Conservation (phyloP, 37 sponge, comb jelly and placozoan species). For the Agelas oroides region DNA sequence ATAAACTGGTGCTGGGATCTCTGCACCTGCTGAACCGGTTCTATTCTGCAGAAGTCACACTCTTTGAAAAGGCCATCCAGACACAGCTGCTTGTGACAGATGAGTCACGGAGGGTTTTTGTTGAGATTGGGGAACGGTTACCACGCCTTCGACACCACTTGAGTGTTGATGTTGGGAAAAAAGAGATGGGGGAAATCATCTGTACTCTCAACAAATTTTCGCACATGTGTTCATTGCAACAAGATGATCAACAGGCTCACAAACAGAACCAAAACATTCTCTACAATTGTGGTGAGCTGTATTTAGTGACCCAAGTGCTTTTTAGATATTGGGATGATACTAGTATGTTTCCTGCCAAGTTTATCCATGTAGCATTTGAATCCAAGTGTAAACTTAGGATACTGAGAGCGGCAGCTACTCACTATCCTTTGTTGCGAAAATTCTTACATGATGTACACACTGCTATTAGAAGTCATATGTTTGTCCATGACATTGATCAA, state of each 20-base stretch:
- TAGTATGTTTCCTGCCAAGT: too few relatives aligned
- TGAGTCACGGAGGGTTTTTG: constrained; percentile 1
- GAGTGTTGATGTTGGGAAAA: neutral
- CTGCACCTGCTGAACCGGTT: constrained; percentile 58
- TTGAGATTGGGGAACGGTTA: neutral
- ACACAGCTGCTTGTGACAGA: constrained; percentile 40
- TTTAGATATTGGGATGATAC: too few relatives aligned
- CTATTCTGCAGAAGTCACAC: constrained; percentile 29
- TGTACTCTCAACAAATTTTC: constrained; percentile 12
- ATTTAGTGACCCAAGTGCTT: too few relatives aligned
- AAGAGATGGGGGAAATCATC: constrained; percentile 33
- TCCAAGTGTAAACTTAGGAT: too few relatives aligned
- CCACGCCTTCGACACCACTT: neutral
- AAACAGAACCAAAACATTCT: constrained; percentile 83
- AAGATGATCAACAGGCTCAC: constrained; percentile 66
- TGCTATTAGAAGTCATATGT: too few relatives aligned
- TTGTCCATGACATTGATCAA: too few relatives aligned
- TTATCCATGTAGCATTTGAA: too few relatives aligned
- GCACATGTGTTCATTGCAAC: constrained; percentile 37
- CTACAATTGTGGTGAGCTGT: constrained; percentile 55
- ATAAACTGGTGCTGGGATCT: constrained; percentile 53
- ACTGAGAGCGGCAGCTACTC: too few relatives aligned
- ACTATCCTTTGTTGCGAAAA: too few relatives aligned
- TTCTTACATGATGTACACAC: too few relatives aligned
- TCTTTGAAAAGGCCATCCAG: constrained; percentile 71